Base-by-base conservation (phyloP, 2,888 invertebrate species). In the Dynastes maya region DNA sequence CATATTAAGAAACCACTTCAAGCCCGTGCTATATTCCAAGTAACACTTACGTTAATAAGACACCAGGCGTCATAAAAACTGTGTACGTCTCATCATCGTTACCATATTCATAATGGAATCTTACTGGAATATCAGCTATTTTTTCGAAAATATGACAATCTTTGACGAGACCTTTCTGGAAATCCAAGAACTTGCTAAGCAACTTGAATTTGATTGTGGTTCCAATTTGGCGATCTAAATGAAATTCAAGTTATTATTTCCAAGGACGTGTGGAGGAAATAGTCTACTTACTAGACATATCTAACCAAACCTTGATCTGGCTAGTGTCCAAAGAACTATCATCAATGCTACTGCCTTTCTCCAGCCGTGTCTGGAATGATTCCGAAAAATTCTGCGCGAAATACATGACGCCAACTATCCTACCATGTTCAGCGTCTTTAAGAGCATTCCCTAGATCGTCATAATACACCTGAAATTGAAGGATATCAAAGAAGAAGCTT, bases 21-120 rank as follows among this genome's bases (percentile, higher is more conserved):
- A 37, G 3, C 32, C 32, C 32, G 3, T 37, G 5, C 5, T 37
- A 37, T 2, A 45, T 1, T 45, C 45, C 8, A 58, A 55, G n/a
- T 16, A 68, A 40, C 72, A 90, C 92, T 93, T 88, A 96, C 95
- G 95, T 94, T 82, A 97, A 90, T 82, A 97, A 92, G 71, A 96
- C 93, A 4, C 95, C 95, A 0, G 97, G 97, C 0, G 95, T 95
- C 91, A 97, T 95, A 87, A 95, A 97, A 79, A 93, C 92, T 5
- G 94, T 92, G 86, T 94, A 95, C 80, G 93, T 93, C 2, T 94
- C 92, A 77, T 94, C 91, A 77, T 89, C 89, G 11, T 88, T 88
- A 1, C 96, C 96, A 85, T 92, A 95, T 63, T 96, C 89, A 0
- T 95, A 95, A 9, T 92, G 90, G 85, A 95, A 93, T 88, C 92